Percentiles rank a stretch among this genome's conserved stretches.
Evolutionary conservation across 2,888 invertebrate genomes (phyloP).

Genomic region (Drosophila histrio): DNA sequence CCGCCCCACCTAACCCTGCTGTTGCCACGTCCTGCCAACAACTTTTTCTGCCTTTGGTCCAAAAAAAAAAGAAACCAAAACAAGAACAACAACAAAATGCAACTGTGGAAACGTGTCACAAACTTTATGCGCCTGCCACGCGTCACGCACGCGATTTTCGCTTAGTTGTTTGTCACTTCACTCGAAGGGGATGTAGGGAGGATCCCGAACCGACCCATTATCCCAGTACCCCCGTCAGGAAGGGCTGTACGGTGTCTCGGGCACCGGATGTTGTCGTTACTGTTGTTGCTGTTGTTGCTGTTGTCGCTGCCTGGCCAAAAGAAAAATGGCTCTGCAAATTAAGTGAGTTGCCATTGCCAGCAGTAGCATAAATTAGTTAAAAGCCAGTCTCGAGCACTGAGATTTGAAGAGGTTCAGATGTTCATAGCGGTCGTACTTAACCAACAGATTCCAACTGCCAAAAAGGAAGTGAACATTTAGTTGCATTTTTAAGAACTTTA

Average conservation of each 20-base stretch:
- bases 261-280: slow-evolving; percentile 42
- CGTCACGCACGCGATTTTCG: slow-evolving; percentile 79
- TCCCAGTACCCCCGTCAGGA: neutral
- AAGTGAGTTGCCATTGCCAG: slow-evolving; percentile 64
- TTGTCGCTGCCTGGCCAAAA: slow-evolving; percentile 48
- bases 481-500: neutral
- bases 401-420: slow-evolving; percentile 37
- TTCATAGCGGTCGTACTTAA: neutral
- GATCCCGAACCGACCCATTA: neutral
- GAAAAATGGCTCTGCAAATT: slow-evolving; percentile 69
- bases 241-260: slow-evolving; percentile 3
- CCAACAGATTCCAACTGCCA: slow-evolving; percentile 4
- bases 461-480: neutral
- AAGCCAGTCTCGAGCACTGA: slow-evolving; percentile 24
- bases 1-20: neutral
- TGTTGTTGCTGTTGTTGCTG: slow-evolving; percentile 11
- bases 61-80: slow-evolving; percentile 15
- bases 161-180: slow-evolving; percentile 77
- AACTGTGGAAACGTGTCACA: slow-evolving; percentile 76
- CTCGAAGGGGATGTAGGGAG: neutral
- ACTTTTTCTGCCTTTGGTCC: slow-evolving; percentile 50
- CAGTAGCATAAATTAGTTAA: slow-evolving; percentile 63
- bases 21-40: slow-evolving; percentile 18
- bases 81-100: slow-evolving; percentile 56
- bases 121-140: slow-evolving; percentile 76